A percentile compares a stretch with the other conserved stretches of the same genome.
phyloP scores from a whole-genome alignment of 1,140 invertebrate species.

The Elymnias hypermnestra region DNA sequence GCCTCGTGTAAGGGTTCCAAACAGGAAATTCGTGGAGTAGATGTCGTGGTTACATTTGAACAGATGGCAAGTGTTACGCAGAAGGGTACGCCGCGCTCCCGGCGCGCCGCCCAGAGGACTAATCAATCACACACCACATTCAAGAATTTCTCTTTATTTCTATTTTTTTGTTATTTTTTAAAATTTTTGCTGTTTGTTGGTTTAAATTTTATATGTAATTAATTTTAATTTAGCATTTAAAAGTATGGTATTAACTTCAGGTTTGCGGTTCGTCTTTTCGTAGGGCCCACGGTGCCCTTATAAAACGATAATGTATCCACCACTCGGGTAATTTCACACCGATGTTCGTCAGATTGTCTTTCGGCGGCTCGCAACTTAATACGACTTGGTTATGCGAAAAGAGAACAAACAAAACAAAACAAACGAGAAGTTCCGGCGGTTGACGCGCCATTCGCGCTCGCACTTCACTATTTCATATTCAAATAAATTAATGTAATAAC shows the following conservation, averaged over 20 bases:
- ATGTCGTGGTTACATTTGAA: too few species aligned
- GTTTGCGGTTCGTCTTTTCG: slow-evolving; percentile 60
- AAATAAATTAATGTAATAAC: slow-evolving; percentile 4
- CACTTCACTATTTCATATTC: neutral
- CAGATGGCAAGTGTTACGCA: slow-evolving; percentile 63
- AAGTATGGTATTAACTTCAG: slow-evolving; percentile 60
- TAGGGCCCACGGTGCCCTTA: slow-evolving; percentile 13
- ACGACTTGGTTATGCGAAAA: slow-evolving; percentile 58
- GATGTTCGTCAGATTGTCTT: slow-evolving; percentile 24
- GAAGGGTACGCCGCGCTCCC: slow-evolving; percentile 39
- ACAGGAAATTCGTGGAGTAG: too few species aligned
- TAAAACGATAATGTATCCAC: neutral
- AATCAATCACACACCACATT: slow-evolving; percentile 71
- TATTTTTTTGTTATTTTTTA: slow-evolving; percentile 55
- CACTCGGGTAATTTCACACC: slow-evolving; percentile 29
- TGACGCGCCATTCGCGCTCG: slow-evolving; percentile 22
- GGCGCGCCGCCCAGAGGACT: slow-evolving; percentile 36
- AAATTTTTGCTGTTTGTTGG: slow-evolving; percentile 37
- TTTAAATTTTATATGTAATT: slow-evolving; percentile 51
- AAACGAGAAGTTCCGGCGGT: slow-evolving; percentile 54
- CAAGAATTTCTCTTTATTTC: slow-evolving; percentile 69
- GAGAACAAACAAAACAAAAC: slow-evolving; percentile 69
- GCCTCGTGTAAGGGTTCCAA: neutral
- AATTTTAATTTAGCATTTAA: slow-evolving; percentile 65
- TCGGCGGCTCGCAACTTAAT: slow-evolving; percentile 44